A percentile compares a stretch with the other conserved stretches of the same genome.
Conservation (phyloP, 1,140 invertebrate genomes). For the Drosophila mauritiana region DNA sequence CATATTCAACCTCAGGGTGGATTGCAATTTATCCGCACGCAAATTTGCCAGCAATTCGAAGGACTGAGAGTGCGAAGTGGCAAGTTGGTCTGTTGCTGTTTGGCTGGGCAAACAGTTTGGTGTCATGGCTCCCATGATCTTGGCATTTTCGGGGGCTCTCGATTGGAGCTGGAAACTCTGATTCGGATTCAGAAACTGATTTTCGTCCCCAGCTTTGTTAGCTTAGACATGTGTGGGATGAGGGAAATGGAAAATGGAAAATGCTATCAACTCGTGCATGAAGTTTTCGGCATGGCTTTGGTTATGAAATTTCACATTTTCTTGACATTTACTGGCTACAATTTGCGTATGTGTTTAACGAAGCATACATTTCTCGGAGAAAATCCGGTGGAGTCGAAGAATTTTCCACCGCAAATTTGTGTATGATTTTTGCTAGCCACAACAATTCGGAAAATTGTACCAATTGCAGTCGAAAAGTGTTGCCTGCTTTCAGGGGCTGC, state of each 20-base stretch:
- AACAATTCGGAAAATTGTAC: slow-evolving; percentile 8
- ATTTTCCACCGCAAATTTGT: slow-evolving; percentile 69
- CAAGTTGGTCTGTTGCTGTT: slow-evolving; percentile 75
- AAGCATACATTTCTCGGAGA: slow-evolving; percentile 44
- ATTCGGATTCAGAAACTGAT: slow-evolving; percentile 34
- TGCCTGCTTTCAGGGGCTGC: slow-evolving; percentile 51
- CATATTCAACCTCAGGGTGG: slow-evolving; percentile 37
- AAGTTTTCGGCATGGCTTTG: slow-evolving; percentile 33
- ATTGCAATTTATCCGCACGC: slow-evolving; percentile 80
- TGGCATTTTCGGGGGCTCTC: slow-evolving; percentile 46
- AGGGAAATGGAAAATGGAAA: slow-evolving; percentile 21
- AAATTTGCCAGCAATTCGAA: slow-evolving; percentile 56
- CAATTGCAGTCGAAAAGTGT: slow-evolving; percentile 38
- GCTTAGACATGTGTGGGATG: slow-evolving; percentile 27
- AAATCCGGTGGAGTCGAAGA: background rate
- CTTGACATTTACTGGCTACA: slow-evolving; percentile 55
- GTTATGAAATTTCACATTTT: slow-evolving; percentile 64
- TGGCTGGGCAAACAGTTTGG: slow-evolving; percentile 72
- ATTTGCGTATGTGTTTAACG: slow-evolving; percentile 80
- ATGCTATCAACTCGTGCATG: slow-evolving; percentile 60
- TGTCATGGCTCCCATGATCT: slow-evolving; percentile 68
- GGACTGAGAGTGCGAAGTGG: slow-evolving; percentile 61
- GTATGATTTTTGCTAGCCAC: slow-evolving; percentile 66
- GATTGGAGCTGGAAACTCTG: slow-evolving; percentile 22
- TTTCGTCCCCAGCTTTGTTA: slow-evolving; percentile 39